These are phyloP conservation scores for Triops longicaudatus DNA, from an alignment of 1,140 invertebrate genomes.

Conservation along the genomic window DNA sequence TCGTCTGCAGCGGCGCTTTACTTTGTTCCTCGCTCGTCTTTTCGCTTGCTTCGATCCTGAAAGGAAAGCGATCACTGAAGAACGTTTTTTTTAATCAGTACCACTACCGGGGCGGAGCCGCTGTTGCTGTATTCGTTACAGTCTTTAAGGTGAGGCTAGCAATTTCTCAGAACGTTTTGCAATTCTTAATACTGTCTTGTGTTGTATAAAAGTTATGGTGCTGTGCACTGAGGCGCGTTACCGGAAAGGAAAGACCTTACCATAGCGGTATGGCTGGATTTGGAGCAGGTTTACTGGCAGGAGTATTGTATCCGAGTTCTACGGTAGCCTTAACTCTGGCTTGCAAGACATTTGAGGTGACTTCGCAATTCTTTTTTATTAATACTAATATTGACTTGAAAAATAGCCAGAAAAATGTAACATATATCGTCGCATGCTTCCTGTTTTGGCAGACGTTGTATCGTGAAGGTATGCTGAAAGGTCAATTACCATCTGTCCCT, in stretches of 20 bases:
- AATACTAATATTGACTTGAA: no score
- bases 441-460: slow-evolving; percentile 49
- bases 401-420: neutral
- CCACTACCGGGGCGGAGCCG: neutral
- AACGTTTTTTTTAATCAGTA: neutral
- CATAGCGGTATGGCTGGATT: slow-evolving; percentile 33
- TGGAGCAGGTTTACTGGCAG: slow-evolving; percentile 54
- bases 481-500: slow-evolving; percentile 50
- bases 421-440: slow-evolving; percentile 4
- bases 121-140: neutral
- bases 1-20: neutral
- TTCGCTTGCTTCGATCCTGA: neutral
- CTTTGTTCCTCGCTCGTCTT: neutral
- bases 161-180: neutral
- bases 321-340: slow-evolving; percentile 59
- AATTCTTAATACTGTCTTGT: neutral
- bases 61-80: neutral
- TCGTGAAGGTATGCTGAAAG: slow-evolving; percentile 48
- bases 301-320: slow-evolving; percentile 54
- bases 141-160: neutral
- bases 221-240: neutral
- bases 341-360: slow-evolving; percentile 60
- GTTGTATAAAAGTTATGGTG: neutral
- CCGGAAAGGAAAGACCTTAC: neutral
- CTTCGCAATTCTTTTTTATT: no score